phyloP scores from a whole-genome alignment of 1,140 invertebrate species.

The Zaprionus taronus region DNA sequence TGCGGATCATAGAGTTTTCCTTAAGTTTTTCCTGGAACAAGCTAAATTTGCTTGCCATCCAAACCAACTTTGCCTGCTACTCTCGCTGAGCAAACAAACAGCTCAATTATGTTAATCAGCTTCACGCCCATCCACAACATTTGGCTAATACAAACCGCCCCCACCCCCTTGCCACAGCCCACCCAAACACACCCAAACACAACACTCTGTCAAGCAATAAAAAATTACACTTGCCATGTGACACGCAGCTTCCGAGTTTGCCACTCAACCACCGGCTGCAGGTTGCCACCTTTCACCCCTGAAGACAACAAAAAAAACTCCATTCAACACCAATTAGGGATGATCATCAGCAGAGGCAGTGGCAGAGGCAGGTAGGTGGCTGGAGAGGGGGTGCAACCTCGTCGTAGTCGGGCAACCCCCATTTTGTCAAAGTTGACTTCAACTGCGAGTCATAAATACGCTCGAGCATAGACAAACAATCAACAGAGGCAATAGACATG shows the following conservation, averaged over 20 bases:
- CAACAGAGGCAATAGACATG: constrained; percentile 54
- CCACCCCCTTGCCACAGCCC: neutral
- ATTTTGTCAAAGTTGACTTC: constrained; percentile 71
- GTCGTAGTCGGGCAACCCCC: constrained; percentile 57
- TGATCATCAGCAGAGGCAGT: constrained; percentile 62
- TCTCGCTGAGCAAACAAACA: constrained; percentile 58
- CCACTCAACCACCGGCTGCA: constrained; percentile 45
- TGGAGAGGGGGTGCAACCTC: constrained; percentile 47
- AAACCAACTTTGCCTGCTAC: neutral
- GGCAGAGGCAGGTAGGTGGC: constrained; percentile 39
- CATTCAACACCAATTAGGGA: constrained; percentile 84
- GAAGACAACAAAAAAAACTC: constrained; percentile 48
- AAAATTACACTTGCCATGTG: constrained; percentile 52
- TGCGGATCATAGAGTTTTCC: neutral
- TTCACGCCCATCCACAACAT: constrained; percentile 67
- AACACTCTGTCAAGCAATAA: constrained; percentile 35
- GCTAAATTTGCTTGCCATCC: neutral
- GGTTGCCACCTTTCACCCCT: constrained; percentile 74
- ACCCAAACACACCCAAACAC: constrained; percentile 1
- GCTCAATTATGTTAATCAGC: constrained; percentile 82
- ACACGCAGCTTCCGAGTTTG: constrained; percentile 48
- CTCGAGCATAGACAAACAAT: constrained; percentile 76
- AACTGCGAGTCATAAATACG: constrained; percentile 75
- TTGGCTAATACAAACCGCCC: constrained; percentile 47
- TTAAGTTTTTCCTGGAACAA: neutral